Percentiles rank a stretch among this genome's conserved stretches.
These are phyloP conservation scores for Apamea epomidion DNA, from an alignment of 2,888 invertebrate species.

Conservation along the genomic window DNA sequence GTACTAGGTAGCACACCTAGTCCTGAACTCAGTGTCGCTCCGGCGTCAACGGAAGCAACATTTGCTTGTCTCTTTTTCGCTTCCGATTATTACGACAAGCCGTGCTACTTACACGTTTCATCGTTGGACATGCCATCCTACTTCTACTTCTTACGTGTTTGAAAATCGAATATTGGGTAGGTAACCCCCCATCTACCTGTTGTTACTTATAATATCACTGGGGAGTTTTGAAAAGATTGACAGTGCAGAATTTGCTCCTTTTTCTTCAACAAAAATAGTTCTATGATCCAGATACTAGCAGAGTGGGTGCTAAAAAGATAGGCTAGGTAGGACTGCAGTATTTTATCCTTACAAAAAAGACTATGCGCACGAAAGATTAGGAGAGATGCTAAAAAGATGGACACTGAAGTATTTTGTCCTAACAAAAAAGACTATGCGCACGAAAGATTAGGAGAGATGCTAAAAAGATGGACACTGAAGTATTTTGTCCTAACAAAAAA, in stretches of 20 bases:
- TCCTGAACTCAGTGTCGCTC: not conserved
- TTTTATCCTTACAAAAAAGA: not conserved
- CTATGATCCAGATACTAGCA: not conserved
- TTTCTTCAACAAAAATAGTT: not conserved
- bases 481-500: no score
- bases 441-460: no score
- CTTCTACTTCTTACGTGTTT: not conserved
- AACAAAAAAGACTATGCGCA: no score
- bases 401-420: not conserved
- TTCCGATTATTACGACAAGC: not conserved
- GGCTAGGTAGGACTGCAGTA: not conserved
- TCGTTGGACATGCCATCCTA: not conserved
- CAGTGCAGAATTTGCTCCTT: not conserved
- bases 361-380: not conserved
- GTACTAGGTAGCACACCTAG: not conserved
- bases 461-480: no score
- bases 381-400: not conserved
- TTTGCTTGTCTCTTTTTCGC: not conserved
- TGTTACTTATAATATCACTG: not conserved
- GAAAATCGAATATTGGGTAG: not conserved
- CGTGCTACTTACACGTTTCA: not conserved
- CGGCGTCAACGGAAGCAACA: not conserved
- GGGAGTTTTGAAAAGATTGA: not conserved
- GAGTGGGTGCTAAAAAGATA: not conserved
- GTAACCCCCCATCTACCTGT: not conserved